phyloP scores from a whole-genome alignment of 2,113 vertebrate species.

The Azemiops feae region DNA sequence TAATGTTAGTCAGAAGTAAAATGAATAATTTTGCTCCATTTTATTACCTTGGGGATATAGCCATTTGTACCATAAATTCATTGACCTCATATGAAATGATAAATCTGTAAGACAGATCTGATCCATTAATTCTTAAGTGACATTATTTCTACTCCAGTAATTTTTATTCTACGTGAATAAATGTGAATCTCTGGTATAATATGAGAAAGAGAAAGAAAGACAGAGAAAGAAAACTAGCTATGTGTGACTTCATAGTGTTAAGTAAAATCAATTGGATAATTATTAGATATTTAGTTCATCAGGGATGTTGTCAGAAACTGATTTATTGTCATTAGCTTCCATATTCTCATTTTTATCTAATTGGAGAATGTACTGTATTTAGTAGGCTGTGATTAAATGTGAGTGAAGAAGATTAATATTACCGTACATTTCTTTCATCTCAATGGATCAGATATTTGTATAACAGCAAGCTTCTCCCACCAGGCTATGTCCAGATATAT shows the following conservation, averaged over 20 bases:
- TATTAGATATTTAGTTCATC: slow-evolving; percentile 38
- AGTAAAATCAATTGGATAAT: slow-evolving; percentile 41
- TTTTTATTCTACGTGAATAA: slow-evolving; percentile 52
- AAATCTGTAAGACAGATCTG: slow-evolving; percentile 66
- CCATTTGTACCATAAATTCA: slow-evolving; percentile 76
- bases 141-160: slow-evolving; percentile 63
- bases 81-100: slow-evolving; percentile 75
- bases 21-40: slow-evolving; percentile 67
- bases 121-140: slow-evolving; percentile 77
- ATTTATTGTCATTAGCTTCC: slow-evolving; percentile 47
- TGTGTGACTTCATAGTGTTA: background rate
- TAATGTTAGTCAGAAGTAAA: slow-evolving; percentile 65
- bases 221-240: slow-evolving; percentile 19
- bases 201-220: background rate
- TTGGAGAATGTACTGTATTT: slow-evolving; percentile 51
- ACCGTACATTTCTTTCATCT: slow-evolving; percentile 37
- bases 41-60: slow-evolving; percentile 69
- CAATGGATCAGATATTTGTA: slow-evolving; percentile 46
- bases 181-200: slow-evolving; percentile 44
- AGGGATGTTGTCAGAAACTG: slow-evolving; percentile 37
- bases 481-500: background rate
- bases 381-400: slow-evolving; percentile 44
- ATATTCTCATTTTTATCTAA: slow-evolving; percentile 54
- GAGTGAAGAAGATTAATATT: slow-evolving; percentile 34
- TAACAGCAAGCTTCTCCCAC: background rate